Base-by-base conservation (phyloP, 1,140 invertebrate genomes). In the Geopemphigus sp. region DNA sequence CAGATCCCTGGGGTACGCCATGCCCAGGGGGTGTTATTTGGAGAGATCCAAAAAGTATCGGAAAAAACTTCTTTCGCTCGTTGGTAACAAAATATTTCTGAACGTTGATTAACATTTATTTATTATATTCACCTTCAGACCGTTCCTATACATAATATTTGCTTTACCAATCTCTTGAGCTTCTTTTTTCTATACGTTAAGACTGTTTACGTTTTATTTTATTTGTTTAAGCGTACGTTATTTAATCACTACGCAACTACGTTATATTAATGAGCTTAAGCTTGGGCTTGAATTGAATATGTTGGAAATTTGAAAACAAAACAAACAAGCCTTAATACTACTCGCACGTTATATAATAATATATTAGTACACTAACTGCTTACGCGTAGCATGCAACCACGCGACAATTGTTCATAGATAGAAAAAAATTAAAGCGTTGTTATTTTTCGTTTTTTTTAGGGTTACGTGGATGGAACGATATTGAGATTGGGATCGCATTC, bases 31-130 rank as follows among this genome's bases (percentile, higher is more conserved):
- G 90, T 82, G 84, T 85, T 70, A 86, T 86, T 83, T 91, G 90
- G 90, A 87, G 90, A 83, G 88, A 89, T 84, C 90, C 89, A 81
- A 86, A 87, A 82, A 85, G 88, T 82, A 86, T 90, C 82, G 90
- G 90, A 82, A 84, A 88, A 82, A 88, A 90, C 85, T 91, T 91
- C 86, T 87, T 89, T 54, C 88, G 90, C 83, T 91, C 90, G 81
- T 87, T 91, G 90, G 90, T 91, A 88, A 78, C 22, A 78, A 78
- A 39, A 26, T 61, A 57, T 72, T 81, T 54, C 50, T 39, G 39
- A 74, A 57, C 54, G 32, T 39, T 74, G 50, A 56, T 56, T 57
- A 56, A 74, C 26, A 74, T 74, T 74, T 57, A 39, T 39, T 39
- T 57, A 74, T 39, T 32, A n/a, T n/a, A n/a, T 57, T 74, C 32